Conservation (phyloP, 2,113 vertebrate genomes). For the Nettapus auritus region DNA sequence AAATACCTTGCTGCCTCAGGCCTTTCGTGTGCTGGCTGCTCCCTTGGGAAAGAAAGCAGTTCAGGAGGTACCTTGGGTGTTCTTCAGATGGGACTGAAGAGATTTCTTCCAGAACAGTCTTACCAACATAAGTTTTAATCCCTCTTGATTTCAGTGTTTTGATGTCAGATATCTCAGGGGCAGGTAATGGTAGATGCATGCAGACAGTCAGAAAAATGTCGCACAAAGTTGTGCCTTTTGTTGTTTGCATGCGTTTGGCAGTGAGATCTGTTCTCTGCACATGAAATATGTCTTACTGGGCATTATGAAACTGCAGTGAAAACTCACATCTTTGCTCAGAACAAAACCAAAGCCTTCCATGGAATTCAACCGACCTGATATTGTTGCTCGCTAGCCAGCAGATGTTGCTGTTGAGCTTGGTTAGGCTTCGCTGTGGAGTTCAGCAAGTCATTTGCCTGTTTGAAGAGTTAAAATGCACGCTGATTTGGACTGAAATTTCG, state of each 20-base stretch:
- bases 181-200: not conserved
- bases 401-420: conserved; percentile 71
- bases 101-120: not conserved
- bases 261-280: not conserved
- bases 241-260: not conserved
- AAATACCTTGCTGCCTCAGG: conserved; percentile 15
- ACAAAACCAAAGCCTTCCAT: not conserved
- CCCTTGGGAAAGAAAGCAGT: not conserved
- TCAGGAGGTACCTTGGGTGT: not conserved
- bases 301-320: not conserved
- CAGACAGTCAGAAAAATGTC: no score
- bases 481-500: not conserved
- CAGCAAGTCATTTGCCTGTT: not conserved
- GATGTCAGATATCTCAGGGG: not conserved
- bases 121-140: not conserved
- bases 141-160: not conserved
- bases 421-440: not conserved
- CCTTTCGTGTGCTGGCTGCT: not conserved
- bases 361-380: not conserved
- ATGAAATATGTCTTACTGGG: not conserved
- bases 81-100: not conserved
- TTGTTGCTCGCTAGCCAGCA: conserved; percentile 20
- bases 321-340: not conserved
- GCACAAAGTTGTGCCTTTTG: not conserved
- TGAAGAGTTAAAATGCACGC: not conserved